Conservation (phyloP, 1,140 invertebrate genomes). For the Pissodes strobi region DNA sequence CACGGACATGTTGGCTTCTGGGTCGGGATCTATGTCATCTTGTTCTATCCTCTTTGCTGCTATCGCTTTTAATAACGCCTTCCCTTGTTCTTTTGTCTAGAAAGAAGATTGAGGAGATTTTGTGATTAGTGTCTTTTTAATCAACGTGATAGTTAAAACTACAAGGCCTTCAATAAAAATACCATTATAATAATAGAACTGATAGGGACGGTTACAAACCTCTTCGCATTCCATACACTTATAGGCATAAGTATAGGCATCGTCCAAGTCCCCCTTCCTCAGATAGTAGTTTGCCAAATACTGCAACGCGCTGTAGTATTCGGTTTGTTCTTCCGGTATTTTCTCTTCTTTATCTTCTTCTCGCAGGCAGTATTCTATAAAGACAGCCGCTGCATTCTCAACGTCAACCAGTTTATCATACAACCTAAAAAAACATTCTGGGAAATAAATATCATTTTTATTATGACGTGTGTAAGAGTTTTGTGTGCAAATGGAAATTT, state of each 20-base stretch:
- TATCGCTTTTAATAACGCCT: conserved; percentile 83
- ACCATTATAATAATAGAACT: neutral
- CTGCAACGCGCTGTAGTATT: conserved; percentile 82
- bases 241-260: conserved; percentile 88
- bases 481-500: too few relatives aligned
- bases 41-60: conserved; percentile 65
- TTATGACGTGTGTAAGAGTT: too few relatives aligned
- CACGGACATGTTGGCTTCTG: conserved; percentile 29
- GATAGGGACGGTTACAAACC: conserved; percentile 48
- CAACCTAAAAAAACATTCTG: conserved; percentile 69
- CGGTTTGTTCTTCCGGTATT: conserved; percentile 71
- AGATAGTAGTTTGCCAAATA: conserved; percentile 91
- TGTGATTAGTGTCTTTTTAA: too few relatives aligned
- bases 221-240: conserved; percentile 87
- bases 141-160: too few relatives aligned
- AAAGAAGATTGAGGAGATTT: conserved; percentile 41
- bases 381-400: conserved; percentile 89
- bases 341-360: conserved; percentile 59
- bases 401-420: conserved; percentile 86
- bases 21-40: conserved; percentile 37
- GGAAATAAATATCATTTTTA: too few relatives aligned
- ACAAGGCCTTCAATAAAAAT: too few relatives aligned
- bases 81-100: conserved; percentile 89
- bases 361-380: conserved; percentile 86
- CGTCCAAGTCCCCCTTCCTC: conserved; percentile 78